phyloP scores from a whole-genome alignment of 2,797 vertebrate species.

The Eupleurogrammus muticus region DNA sequence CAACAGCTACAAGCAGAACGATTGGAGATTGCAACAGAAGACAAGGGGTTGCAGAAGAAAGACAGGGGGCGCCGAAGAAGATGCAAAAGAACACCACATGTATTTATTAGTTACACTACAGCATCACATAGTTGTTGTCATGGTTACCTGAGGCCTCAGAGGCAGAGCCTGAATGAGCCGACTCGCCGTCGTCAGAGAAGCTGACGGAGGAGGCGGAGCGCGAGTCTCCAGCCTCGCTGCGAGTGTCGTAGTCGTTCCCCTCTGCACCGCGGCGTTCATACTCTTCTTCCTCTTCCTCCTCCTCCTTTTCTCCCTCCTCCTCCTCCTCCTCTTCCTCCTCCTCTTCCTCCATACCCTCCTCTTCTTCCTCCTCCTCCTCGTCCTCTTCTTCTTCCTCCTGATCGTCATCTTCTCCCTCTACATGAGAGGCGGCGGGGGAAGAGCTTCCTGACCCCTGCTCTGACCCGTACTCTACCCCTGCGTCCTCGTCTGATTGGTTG shows the following conservation, averaged over 20 bases:
- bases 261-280: constrained; percentile 90
- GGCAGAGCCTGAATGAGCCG: constrained; percentile 90
- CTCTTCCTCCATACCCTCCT: constrained; percentile 59
- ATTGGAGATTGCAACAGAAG: too few species aligned
- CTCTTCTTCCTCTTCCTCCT: constrained; percentile 93
- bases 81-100: too few species aligned
- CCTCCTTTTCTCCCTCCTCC: constrained; percentile 80
- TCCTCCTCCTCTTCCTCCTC: constrained; percentile 69
- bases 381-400: constrained; percentile 65
- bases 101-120: too few species aligned
- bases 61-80: too few species aligned
- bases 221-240: constrained; percentile 96
- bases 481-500: constrained; percentile 91
- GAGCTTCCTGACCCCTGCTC: constrained; percentile 66
- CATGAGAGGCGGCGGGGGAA: constrained; percentile 56
- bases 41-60: too few species aligned
- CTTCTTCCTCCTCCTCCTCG: constrained; percentile 73
- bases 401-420: constrained; percentile 84
- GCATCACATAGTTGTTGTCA: not conserved
- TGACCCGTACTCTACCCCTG: constrained; percentile 57
- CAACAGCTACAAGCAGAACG: not conserved
- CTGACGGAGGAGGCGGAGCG: constrained; percentile 94
- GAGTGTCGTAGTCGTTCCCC: constrained; percentile 93
- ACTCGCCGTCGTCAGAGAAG: constrained; percentile 93
- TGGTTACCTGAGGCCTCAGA: constrained; percentile 92